phyloP scores from a whole-genome alignment of 2,888 invertebrate genomes.

The Dastarcus helophoroides region DNA sequence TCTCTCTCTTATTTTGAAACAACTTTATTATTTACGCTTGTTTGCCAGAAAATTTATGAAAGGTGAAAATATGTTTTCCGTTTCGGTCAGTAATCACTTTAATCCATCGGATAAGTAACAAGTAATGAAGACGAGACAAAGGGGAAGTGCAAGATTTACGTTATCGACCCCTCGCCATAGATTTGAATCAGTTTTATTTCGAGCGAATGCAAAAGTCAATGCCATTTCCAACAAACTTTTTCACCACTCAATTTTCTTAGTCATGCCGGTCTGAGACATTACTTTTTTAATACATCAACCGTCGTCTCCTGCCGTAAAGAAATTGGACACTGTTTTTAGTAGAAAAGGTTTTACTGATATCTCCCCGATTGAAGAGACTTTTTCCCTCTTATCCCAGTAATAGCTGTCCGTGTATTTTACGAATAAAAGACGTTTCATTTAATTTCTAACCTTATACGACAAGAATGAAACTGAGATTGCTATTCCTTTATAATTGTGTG shows the following conservation, averaged over 20 bases:
- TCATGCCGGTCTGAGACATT: conserved; percentile 28
- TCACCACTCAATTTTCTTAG: conserved; percentile 29
- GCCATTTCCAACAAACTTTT: conserved; percentile 26
- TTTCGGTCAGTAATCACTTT: no score
- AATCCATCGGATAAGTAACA: no score
- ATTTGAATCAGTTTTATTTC: conserved; percentile 14
- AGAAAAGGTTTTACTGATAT: conserved; percentile 26
- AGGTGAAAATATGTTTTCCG: no score
- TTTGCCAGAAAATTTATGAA: no score
- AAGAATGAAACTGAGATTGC: conserved; percentile 8
- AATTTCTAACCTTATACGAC: conserved; percentile 18
- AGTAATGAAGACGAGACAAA: no score
- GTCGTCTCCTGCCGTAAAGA: conserved; percentile 29
- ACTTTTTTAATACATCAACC: conserved; percentile 34
- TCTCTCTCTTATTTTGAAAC: no score
- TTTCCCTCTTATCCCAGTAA: conserved; percentile 17
- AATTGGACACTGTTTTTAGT: conserved; percentile 31
- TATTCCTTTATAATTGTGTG: no score
- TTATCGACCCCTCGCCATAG: neutral
- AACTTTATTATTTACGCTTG: no score
- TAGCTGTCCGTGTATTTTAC: conserved; percentile 23
- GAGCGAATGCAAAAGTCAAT: conserved; percentile 27
- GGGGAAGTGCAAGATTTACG: no score
- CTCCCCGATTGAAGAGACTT: conserved; percentile 24
- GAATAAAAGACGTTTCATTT: conserved; percentile 27